Evolutionary conservation across 2,888 invertebrate genomes (phyloP).

Genomic region (Trichopria drosophilae): DNA sequence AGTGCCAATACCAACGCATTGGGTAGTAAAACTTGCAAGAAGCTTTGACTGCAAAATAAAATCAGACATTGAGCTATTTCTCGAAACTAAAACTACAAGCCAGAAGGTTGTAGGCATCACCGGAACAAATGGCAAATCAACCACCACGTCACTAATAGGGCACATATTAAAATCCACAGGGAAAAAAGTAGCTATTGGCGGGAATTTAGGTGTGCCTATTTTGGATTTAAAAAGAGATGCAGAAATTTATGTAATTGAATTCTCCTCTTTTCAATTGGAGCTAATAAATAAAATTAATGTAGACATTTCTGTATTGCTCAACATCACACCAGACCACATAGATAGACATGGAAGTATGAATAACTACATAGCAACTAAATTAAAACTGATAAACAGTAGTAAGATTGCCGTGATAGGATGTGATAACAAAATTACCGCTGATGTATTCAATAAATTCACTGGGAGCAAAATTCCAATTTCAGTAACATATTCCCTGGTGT

Average conservation of each 20-base stretch:
- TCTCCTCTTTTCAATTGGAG: not conserved
- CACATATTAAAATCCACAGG: not conserved
- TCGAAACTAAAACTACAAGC: slow-evolving; percentile 9
- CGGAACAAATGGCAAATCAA: not conserved
- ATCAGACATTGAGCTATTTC: slow-evolving; percentile 13
- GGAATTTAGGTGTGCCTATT: not conserved
- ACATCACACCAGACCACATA: not conserved
- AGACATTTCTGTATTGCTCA: not conserved
- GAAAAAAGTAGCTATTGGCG: not conserved
- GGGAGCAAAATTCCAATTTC: slow-evolving; percentile 19
- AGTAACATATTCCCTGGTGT: too few relatives aligned
- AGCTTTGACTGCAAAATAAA: slow-evolving; percentile 9
- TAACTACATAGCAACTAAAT: slow-evolving; percentile 12
- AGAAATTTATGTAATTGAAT: not conserved
- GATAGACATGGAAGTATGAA: slow-evolving; percentile 14
- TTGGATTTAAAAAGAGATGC: not conserved
- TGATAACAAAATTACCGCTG: slow-evolving; percentile 15
- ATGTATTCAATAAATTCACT: slow-evolving; percentile 19
- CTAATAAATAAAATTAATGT: not conserved
- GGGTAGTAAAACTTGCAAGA: slow-evolving; percentile 12
- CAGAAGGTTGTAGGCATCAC: slow-evolving; percentile 7
- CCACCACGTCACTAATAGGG: not conserved
- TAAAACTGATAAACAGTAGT: slow-evolving; percentile 7
- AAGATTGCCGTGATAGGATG: slow-evolving; percentile 13
- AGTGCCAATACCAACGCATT: slow-evolving; percentile 6